Conservation (phyloP, 2,888 invertebrate genomes). For the Calameuta pallipes region DNA sequence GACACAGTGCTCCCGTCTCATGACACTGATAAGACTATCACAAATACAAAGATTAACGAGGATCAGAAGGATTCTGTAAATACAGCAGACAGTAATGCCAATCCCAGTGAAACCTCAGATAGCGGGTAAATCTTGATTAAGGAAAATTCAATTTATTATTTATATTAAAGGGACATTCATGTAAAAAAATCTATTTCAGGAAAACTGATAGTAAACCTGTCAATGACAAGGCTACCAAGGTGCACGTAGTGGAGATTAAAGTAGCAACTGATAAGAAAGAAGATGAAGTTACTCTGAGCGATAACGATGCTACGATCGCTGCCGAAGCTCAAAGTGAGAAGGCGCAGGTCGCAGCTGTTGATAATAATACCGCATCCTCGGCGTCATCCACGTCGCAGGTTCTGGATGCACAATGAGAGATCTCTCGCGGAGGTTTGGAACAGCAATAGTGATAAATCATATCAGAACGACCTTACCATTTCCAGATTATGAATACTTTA, state of each 20-base stretch:
- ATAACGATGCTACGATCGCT: background rate
- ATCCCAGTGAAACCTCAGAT: constrained; percentile 41
- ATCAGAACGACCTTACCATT: constrained; percentile 55
- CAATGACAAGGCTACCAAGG: background rate
- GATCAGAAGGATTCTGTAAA: constrained; percentile 33
- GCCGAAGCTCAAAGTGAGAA: background rate
- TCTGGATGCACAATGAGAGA: constrained; percentile 33
- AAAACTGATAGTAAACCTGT: constrained; percentile 23
- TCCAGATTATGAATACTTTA: constrained; percentile 39
- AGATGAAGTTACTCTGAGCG: background rate
- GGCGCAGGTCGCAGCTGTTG: background rate
- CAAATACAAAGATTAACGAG: constrained; percentile 29
- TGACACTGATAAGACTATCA: background rate
- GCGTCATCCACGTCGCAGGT: background rate
- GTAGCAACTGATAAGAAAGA: background rate
- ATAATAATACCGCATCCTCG: background rate
- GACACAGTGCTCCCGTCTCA: background rate
- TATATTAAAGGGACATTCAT: background rate
- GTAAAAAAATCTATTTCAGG: constrained; percentile 28
- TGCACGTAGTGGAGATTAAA: background rate
- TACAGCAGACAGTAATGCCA: constrained; percentile 47
- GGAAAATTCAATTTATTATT: background rate
- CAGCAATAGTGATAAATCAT: constrained; percentile 55
- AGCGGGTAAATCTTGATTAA: constrained; percentile 37
- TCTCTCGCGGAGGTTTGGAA: constrained; percentile 31